Percentiles rank a stretch among this genome's conserved stretches.
phyloP scores from a whole-genome alignment of 2,888 invertebrate genomes.

The Caenorhabditis japonica region DNA sequence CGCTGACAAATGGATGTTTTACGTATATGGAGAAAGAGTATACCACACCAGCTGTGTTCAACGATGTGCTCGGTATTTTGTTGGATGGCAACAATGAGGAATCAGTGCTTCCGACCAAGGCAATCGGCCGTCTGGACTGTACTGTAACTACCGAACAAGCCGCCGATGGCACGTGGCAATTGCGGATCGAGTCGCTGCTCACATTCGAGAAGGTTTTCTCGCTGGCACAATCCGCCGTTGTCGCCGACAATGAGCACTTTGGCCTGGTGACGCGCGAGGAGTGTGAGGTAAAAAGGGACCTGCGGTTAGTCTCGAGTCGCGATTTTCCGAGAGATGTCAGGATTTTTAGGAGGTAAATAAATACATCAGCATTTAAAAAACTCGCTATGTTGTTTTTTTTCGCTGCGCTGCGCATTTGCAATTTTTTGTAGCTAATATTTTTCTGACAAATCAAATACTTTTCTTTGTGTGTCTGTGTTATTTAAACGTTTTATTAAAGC shows the following conservation, averaged over 20 bases:
- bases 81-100: conserved; percentile 6
- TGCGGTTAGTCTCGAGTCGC: conserved; percentile 39
- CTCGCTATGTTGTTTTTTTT: no score
- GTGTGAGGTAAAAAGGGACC: conserved; percentile 42
- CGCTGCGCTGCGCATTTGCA: no score
- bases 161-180: conserved; percentile 14
- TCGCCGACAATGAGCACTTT: conserved; percentile 27
- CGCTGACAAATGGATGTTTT: conserved; percentile 43
- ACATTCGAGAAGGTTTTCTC: conserved; percentile 42
- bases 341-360: conserved; percentile 39
- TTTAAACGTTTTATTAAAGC: background rate
- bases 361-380: no score
- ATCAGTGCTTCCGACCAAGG: conserved; percentile 15
- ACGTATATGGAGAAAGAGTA: conserved; percentile 33
- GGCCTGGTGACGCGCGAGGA: conserved; percentile 45
- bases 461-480: background rate
- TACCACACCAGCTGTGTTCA: conserved; percentile 27
- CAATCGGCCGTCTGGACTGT: conserved; percentile 41
- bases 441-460: background rate
- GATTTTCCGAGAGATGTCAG: conserved; percentile 50
- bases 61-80: conserved; percentile 37
- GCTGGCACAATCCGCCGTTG: conserved; percentile 21
- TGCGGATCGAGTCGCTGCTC: conserved; percentile 18
- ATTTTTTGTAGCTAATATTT: no score
- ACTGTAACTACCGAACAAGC: conserved; percentile 13